Percentiles rank a stretch among this genome's conserved stretches.
Conservation (phyloP, 2,888 invertebrate genomes). For the Scaptomyza flava region DNA sequence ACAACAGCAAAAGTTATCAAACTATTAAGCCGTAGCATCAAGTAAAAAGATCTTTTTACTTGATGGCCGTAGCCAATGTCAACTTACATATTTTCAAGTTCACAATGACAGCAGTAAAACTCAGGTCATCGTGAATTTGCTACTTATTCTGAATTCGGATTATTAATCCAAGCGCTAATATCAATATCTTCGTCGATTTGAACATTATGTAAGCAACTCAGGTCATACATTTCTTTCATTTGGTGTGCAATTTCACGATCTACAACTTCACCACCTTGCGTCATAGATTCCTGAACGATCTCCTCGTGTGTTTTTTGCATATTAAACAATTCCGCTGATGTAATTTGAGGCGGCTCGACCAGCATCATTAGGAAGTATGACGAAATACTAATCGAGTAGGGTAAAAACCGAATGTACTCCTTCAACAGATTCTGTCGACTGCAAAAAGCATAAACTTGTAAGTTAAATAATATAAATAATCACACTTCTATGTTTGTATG, state of each 20-base stretch:
- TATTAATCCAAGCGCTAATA: slow-evolving; percentile 23
- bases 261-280: slow-evolving; percentile 79
- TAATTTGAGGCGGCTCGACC: slow-evolving; percentile 59
- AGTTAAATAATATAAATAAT: background rate
- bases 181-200: slow-evolving; percentile 70
- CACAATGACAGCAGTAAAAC: slow-evolving; percentile 5
- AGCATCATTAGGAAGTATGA: slow-evolving; percentile 72
- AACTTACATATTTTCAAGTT: background rate
- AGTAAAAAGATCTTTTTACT: no score
- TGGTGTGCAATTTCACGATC: slow-evolving; percentile 81
- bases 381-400: slow-evolving; percentile 72
- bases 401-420: slow-evolving; percentile 80
- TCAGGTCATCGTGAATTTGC: slow-evolving; percentile 15
- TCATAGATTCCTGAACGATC: slow-evolving; percentile 47
- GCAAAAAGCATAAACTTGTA: slow-evolving; percentile 8
- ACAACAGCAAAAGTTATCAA: background rate
- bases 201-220: slow-evolving; percentile 64
- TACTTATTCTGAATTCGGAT: slow-evolving; percentile 7
- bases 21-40: background rate
- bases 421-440: slow-evolving; percentile 75
- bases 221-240: slow-evolving; percentile 77
- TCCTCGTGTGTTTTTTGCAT: slow-evolving; percentile 39
- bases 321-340: slow-evolving; percentile 58
- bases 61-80: background rate
- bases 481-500: background rate